Evolutionary conservation across 2,888 invertebrate species (phyloP), one percentile per base, ranked within the genome.

Genomic region (Temnothorax ravouxi): DNA sequence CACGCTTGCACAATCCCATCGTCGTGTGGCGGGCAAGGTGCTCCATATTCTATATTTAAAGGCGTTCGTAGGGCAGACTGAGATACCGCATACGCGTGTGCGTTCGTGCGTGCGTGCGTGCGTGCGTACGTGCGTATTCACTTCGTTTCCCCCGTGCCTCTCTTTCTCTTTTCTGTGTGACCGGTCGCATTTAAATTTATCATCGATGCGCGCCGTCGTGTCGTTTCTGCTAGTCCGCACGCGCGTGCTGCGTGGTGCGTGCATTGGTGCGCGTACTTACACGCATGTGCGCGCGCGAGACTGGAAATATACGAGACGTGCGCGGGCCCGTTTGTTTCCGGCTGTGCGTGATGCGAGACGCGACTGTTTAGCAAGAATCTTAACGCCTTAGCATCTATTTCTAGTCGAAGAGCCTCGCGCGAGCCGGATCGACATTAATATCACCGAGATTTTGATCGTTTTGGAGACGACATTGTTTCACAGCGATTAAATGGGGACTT

Each of bases 31-130:
- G 89, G 88, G 88, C 90, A 87, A 89, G 88, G 91, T 94, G 94
- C 92, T 94, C 94, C 87, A 94, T 93, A 94, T 94, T 94, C 94
- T 94, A 94, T 94, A 93, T 94, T 94, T 94, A 94, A 94, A 94
- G 90, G 86, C 84, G 84, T 80, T 62, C 79, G 69, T 88, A 86
- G 86, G 88, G 77, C 86, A 77, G 80, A 3, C 75, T 61, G 83
- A 83, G 86, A 86, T 67, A 87, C 74, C 91, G 87, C 92, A 90
- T 89, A 92, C 90, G 88, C 84, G 44, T 89, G 92, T 90, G 88
- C 29, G 38, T 62, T 9, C 34, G 88, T 88, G 87, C 84, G 88
- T 88, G n/a, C n/a, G 34, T 34, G 34, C 34, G 34, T 34, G 34
- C 34, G 34, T 34, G 34, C 34, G 34, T 34, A 6, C 34, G 34